Conservation (phyloP, 1,140 invertebrate species). For the Aphidius ervi region DNA sequence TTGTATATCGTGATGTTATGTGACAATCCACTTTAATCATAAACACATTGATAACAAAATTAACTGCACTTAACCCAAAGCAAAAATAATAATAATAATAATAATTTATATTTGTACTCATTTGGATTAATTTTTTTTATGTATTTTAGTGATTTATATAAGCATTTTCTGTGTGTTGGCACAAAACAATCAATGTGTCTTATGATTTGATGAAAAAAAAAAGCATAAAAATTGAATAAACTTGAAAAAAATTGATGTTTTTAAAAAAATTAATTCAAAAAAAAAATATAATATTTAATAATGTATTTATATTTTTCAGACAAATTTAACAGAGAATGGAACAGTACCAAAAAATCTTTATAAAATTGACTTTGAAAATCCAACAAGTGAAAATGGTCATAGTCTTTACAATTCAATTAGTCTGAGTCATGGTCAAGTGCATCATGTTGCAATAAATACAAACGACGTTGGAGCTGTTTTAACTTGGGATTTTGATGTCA, state of each 20-base stretch:
- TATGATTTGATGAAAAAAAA: too few species aligned
- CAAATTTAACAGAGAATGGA: constrained; percentile 79
- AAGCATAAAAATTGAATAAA: too few species aligned
- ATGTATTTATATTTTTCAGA: constrained; percentile 53
- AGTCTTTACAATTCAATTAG: constrained; percentile 58
- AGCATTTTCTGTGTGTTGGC: too few species aligned
- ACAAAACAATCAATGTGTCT: too few species aligned
- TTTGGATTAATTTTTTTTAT: too few species aligned
- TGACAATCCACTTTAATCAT: too few species aligned
- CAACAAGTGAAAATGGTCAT: constrained; percentile 53
- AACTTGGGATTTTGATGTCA: constrained; percentile 96
- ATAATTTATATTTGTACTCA: too few species aligned
- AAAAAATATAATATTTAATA: neutral
- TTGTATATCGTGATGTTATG: too few species aligned
- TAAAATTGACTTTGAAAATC: constrained; percentile 68
- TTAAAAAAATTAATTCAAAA: neutral
- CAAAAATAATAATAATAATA: too few species aligned
- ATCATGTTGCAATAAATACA: constrained; percentile 80
- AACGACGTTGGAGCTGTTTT: constrained; percentile 83
- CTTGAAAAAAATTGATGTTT: neutral
- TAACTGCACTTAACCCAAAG: too few species aligned
- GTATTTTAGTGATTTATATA: too few species aligned
- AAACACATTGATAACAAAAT: too few species aligned
- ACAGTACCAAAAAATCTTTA: constrained; percentile 87
- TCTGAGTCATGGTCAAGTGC: constrained; percentile 61